A percentile compares a stretch with the other conserved stretches of the same genome.
These are phyloP conservation scores for Ormia ochracea DNA, from an alignment of 2,888 invertebrate genomes.

Conservation along the genomic window DNA sequence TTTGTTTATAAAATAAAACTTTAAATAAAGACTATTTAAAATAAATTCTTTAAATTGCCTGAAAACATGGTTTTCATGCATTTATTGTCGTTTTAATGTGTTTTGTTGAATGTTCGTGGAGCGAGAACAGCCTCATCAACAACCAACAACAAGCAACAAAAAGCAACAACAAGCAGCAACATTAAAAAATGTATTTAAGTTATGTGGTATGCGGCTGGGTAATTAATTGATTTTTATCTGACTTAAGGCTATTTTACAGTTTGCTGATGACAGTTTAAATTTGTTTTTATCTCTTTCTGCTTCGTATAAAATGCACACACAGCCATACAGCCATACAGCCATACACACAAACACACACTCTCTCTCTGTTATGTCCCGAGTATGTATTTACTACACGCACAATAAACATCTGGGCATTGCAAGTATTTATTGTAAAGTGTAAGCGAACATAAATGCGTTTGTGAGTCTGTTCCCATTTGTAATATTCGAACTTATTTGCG, in stretches of 20 bases:
- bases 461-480: constrained; percentile 53
- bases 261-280: constrained; percentile 66
- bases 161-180: constrained; percentile 32
- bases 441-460: constrained; percentile 41
- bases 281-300: constrained; percentile 52
- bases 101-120: constrained; percentile 34
- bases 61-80: neutral
- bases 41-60: neutral
- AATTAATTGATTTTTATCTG: constrained; percentile 76
- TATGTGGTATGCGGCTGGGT: constrained; percentile 58
- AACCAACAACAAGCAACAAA: too few species aligned
- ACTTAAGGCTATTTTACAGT: constrained; percentile 70
- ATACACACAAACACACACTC: neutral
- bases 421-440: constrained; percentile 7
- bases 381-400: neutral
- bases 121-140: constrained; percentile 46
- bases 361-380: too few species aligned
- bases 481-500: constrained; percentile 43
- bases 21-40: neutral
- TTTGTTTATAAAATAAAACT: neutral
- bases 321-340: neutral
- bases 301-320: neutral
- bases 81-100: neutral
- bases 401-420: neutral
- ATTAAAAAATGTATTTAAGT: constrained; percentile 62